Evolutionary conservation across 2,888 invertebrate species (phyloP).

Genomic region (Zele albiditarsus): DNA sequence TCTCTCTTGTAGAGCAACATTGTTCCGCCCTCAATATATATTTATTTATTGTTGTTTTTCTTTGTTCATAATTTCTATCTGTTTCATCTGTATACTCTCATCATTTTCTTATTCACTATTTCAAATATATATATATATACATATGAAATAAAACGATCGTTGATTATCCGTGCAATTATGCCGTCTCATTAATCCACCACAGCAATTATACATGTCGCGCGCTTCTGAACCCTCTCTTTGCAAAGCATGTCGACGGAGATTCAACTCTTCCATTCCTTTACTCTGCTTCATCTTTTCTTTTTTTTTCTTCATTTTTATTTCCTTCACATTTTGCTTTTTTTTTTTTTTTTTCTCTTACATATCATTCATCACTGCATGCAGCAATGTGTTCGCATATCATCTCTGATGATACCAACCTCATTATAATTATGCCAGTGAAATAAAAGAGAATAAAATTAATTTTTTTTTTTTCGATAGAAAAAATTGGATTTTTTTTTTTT

Average conservation of each 20-base stretch:
- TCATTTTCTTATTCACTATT: not conserved
- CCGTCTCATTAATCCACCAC: constrained; percentile 71
- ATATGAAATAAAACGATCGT: constrained; percentile 67
- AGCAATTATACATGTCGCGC: constrained; percentile 61
- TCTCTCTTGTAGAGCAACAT: not conserved
- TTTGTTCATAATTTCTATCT: not conserved
- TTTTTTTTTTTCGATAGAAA: too few species aligned
- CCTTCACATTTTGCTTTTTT: not conserved
- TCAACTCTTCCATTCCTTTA: constrained; percentile 1
- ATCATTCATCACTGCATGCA: not conserved
- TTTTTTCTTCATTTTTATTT: not conserved
- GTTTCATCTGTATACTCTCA: not conserved
- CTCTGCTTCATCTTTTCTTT: not conserved
- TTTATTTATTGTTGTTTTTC: not conserved
- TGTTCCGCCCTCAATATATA: not conserved
- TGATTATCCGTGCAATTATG: constrained; percentile 71
- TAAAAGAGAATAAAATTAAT: too few species aligned
- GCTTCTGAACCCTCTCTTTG: not conserved
- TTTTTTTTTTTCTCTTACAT: constrained; percentile 31
- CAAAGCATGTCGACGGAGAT: not conserved
- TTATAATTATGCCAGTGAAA: too few species aligned
- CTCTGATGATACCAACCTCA: too few species aligned
- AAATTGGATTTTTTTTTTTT: too few species aligned
- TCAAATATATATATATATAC: not conserved
- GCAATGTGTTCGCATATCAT: too few species aligned